Conservation (phyloP, 2,888 invertebrate species). For the Mactromeris polynyma region DNA sequence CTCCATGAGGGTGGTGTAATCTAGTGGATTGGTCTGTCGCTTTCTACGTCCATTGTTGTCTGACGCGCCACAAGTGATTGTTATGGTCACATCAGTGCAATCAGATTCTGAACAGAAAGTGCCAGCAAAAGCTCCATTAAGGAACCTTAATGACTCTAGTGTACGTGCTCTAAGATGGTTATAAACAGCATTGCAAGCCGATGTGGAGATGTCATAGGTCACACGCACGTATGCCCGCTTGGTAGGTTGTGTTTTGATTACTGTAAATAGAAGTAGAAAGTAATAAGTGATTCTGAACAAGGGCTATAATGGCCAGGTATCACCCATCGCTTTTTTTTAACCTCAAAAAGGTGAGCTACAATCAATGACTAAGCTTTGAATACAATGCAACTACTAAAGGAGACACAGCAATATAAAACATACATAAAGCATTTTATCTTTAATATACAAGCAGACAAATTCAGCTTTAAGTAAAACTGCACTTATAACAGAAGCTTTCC, state of each 20-base stretch:
- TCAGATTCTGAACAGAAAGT: conserved; percentile 62
- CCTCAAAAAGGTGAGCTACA: too few relatives aligned
- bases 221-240: conserved; percentile 49
- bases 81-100: conserved; percentile 71
- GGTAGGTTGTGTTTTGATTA: conserved; percentile 32
- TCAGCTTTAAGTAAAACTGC: too few relatives aligned
- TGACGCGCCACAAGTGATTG: conserved; percentile 53
- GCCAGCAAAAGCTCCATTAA: conserved; percentile 28
- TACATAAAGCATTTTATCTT: too few relatives aligned
- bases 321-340: too few relatives aligned
- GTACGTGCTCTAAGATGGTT: conserved; percentile 39
- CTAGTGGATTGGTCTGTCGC: conserved; percentile 30
- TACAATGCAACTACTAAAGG: too few relatives aligned
- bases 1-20: neutral
- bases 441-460: too few relatives aligned
- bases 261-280: conserved; percentile 47
- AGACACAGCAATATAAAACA: too few relatives aligned
- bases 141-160: conserved; percentile 1
- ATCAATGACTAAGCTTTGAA: too few relatives aligned
- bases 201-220: conserved; percentile 59
- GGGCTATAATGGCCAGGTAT: too few relatives aligned
- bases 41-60: conserved; percentile 35
- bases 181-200: conserved; percentile 60
- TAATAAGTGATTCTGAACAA: neutral
- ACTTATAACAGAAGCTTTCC: too few relatives aligned